Evolutionary conservation across 2,113 vertebrate species (phyloP).

Genomic region (Empidonax traillii): DNA sequence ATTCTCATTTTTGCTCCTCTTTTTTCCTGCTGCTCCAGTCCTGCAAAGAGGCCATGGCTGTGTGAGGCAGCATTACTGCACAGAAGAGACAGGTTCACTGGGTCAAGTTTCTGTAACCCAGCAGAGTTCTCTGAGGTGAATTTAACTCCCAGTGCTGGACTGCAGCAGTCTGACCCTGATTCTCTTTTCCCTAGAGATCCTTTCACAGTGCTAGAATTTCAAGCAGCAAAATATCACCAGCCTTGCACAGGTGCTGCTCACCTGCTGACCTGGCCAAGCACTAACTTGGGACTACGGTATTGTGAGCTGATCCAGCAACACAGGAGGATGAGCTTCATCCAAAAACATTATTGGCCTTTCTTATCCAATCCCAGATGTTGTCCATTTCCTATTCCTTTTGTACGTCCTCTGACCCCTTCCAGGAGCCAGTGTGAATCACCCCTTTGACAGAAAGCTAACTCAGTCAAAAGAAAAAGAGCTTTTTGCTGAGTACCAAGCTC

Average conservation of each 20-base stretch:
- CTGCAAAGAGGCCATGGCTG: neutral
- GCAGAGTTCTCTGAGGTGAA: neutral
- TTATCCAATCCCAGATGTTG: neutral
- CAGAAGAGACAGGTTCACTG: neutral
- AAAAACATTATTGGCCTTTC: neutral
- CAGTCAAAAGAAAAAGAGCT: neutral
- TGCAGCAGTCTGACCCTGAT: neutral
- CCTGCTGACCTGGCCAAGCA: neutral
- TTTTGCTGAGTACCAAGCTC: neutral
- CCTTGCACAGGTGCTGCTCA: neutral
- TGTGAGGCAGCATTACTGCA: neutral
- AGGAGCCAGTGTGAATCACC: neutral
- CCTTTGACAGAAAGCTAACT: neutral
- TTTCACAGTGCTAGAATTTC: neutral
- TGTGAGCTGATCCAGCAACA: fast-evolving
- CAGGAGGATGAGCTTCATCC: neutral
- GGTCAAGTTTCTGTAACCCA: neutral
- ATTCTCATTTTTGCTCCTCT: neutral
- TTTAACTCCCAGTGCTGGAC: fast-evolving
- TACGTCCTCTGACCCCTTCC: neutral
- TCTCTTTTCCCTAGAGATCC: neutral
- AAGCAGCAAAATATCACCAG: fast-evolving
- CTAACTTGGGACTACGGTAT: neutral
- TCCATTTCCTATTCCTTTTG: neutral
- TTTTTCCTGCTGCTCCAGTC: neutral